Evolutionary conservation across 1,140 invertebrate species (phyloP), one percentile per base, ranked within the genome.

Genomic region (Sipha flava): DNA sequence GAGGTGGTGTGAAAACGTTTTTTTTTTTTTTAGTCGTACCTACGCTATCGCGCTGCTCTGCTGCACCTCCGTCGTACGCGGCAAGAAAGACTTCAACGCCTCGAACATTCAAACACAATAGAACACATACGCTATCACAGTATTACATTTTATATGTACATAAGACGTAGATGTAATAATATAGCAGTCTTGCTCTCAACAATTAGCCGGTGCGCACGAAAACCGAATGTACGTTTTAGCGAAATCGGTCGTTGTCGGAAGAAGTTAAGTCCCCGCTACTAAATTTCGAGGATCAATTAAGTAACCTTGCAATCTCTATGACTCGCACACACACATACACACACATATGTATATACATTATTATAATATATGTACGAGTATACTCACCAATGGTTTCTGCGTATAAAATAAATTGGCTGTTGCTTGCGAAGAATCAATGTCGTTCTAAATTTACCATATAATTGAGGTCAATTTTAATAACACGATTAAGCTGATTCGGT

Each of bases 351-450:
- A n/a, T 49, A 49, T 49, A 49, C 1, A n/a, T n/a, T n/a, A 18
- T 4, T 49, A 37, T 29, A 54, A 9, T 26, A 26, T 57, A 68
- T 18, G n/a, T 29, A 45, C 23, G 26, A n/a, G n/a, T n/a, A n/a
- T 16, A 29, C 18, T 47, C 43, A 29, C 29, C 66, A 45, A 47
- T 16, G 40, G 18, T 47, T 47, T 47, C 16, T 29, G 1, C 23
- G 66, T 4, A 26, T 70, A 45, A 47, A 40, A 40, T 40, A 66
- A 9, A 23, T 66, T 23, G 31, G 62, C 62, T 16, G 6, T 18
- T 47, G 49, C 70, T 47, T 54, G 54, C 70, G 47, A 54, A 54
- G 31, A 47, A 75, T 75, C 70, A 72, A 72, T 72, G 70, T 34
- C 70, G 70, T 73, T 52, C 29, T 23, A 40, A 34, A 14, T 54